Evolutionary conservation across 2,888 invertebrate genomes (phyloP).

Genomic region (Cryptophagus acutangulus): DNA sequence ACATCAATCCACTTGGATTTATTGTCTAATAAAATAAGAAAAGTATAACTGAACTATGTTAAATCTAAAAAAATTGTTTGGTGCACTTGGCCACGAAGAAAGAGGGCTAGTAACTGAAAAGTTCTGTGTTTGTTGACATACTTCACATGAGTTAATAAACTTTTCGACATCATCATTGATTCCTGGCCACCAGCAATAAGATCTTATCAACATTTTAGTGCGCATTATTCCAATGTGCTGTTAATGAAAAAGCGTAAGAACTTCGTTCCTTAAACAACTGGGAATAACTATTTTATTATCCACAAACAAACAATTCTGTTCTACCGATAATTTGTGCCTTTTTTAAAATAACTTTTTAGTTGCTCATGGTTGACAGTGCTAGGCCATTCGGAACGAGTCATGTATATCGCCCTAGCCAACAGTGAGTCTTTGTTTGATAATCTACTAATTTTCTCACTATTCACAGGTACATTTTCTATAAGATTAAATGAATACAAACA

Average conservation of each 20-base stretch:
- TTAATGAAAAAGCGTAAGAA: constrained; percentile 22
- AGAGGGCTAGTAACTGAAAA: constrained; percentile 17
- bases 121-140: constrained; percentile 22
- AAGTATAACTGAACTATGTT: constrained; percentile 12
- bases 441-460: too few relatives aligned
- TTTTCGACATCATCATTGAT: constrained; percentile 21
- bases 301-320: constrained; percentile 18
- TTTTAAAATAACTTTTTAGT: constrained; percentile 17
- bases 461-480: too few relatives aligned
- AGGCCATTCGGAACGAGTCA: constrained; percentile 18
- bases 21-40: constrained; percentile 22
- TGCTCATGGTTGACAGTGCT: constrained; percentile 11
- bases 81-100: constrained; percentile 19
- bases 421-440: constrained; percentile 4
- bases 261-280: constrained; percentile 8
- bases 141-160: constrained; percentile 18
- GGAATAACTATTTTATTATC: constrained; percentile 22
- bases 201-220: constrained; percentile 23
- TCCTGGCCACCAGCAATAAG: constrained; percentile 24
- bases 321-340: constrained; percentile 18
- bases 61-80: constrained; percentile 18
- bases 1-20: constrained; percentile 27
- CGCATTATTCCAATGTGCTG: constrained; percentile 23
- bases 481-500: too few relatives aligned
- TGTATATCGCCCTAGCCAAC: constrained; percentile 11